Base-by-base conservation (phyloP, 2,797 vertebrate genomes). In the Prunella strophiata region DNA sequence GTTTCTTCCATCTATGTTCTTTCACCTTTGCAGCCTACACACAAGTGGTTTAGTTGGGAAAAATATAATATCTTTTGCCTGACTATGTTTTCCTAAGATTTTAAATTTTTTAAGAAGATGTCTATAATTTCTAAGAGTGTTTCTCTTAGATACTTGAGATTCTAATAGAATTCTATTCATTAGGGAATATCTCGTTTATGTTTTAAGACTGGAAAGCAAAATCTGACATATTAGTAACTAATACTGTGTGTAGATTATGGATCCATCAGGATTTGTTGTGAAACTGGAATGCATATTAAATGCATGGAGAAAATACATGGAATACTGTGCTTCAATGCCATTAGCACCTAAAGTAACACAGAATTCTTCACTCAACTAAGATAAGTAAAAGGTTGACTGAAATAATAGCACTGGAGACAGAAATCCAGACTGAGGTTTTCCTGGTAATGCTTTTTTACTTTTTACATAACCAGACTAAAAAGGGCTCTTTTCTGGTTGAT, bases 381-480 rank as follows among this genome's bases (percentile, higher is more conserved):
- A 62, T 73, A 92, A 93, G 42, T 74, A 68, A 81, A 91, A 93
- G 20, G 38, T 47, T 90, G 82, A 90, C 71, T 81, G 59, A 91
- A 54, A 88, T 79, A 94, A 92, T 59, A 83, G 7, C 21, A 42
- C 58, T 88, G 57, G 25, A 92, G 66, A 20, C 57, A 71, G 74
- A 93, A 95, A 77, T 89, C 40, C 77, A 87, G 54, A 85, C 51
- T 32, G 48, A 82, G 90, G 68, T 51, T 94, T n/a, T 80, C 68
- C 62, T 63, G 32, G 65, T 59, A 85, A 85, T 70, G n/a, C 5
- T 47, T 92, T 97, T 96, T 81, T 34, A 13, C 57, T 92, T 95
- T 82, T 87, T 68, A 92, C 4, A 36, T 42, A 82, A 82, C 59
- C 20, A 87, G 91, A 91, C 77, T 42, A 62, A 59, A 71, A 76